Evolutionary conservation across 1,140 invertebrate genomes (phyloP), one percentile per base, ranked within the genome.

Genomic region (Caenorhabditis inopinata): DNA sequence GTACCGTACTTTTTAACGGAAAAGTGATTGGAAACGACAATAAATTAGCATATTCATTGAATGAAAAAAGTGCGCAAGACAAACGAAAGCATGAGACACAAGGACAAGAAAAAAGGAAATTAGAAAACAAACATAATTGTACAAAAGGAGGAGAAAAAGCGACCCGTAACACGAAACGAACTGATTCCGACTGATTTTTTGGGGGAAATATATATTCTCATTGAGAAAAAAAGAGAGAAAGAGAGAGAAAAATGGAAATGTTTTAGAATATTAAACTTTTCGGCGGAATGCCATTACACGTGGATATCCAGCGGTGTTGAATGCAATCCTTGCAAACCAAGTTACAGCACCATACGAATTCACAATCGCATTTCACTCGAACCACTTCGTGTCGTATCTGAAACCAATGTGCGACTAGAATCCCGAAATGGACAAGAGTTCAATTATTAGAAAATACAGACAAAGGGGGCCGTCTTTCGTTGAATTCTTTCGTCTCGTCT

Each of bases 291-390:
- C 79, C 75, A 47, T 76, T 81, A 75, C 86, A 87, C n/a, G 85
- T 87, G 38, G 85, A 87, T 18, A 87, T 80, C 83, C 85, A 86
- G 7, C 82, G 84, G 76, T 86, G 84, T 80, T 83, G 82, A 14
- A 85, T 76, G 88, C 95, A 96, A 49, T 93, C 91, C 85, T 95
- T 93, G 90, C 95, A 96, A 83, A 93, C 92, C 0, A 96, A 94
- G 79, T 93, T 91, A 89, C 95, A 97, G 90, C 95, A 97, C 95
- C 95, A 96, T 45, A 94, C 93, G 87, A 96, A 96, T 85, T 93
- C 92, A 89, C 95, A 97, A 84, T 94, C 93, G 90, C 95, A 97
- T 89, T 96, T 94, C 89, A 96, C 94, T 80, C 93, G 92, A 76
- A 94, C 93, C 83, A 95, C 93, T 62, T 93, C 91, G 0, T 95